Conservation (phyloP, 2,113 vertebrate species). For the Chaetodon auriga region DNA sequence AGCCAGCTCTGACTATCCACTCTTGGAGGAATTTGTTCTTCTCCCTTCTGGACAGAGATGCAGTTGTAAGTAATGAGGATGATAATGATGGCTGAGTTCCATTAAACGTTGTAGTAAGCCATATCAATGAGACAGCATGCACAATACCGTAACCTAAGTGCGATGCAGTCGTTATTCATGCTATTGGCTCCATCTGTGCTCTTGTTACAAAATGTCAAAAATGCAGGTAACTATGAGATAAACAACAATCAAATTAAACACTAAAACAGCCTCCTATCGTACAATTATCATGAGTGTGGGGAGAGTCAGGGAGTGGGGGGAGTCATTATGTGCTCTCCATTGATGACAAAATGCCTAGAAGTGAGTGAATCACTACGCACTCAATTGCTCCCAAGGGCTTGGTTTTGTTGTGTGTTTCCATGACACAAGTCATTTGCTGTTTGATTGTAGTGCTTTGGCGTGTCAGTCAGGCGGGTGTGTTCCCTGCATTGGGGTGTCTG, state of each 20-base stretch:
- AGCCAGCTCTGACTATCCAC: too few species aligned
- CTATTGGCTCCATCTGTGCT: neutral
- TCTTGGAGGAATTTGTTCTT: too few species aligned
- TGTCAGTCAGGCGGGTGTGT: constrained; percentile 20
- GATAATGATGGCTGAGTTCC: neutral
- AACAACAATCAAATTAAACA: neutral
- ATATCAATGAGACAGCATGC: neutral
- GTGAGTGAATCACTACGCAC: constrained; percentile 27
- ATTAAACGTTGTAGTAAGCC: neutral
- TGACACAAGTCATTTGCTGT: constrained; percentile 18
- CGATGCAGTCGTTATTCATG: neutral
- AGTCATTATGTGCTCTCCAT: constrained; percentile 21
- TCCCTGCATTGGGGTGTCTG: neutral
- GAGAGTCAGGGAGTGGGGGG: neutral
- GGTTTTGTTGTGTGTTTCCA: constrained; percentile 39
- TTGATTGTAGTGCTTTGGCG: neutral
- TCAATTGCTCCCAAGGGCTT: constrained; percentile 15
- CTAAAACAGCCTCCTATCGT: neutral
- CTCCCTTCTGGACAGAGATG: too few species aligned
- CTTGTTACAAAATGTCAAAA: neutral
- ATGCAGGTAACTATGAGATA: neutral
- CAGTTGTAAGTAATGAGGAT: too few species aligned
- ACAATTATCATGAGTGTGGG: neutral
- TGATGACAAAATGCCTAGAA: neutral
- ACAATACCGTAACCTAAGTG: neutral